phyloP scores from a whole-genome alignment of 1,140 invertebrate species.

The Bombyx mandarina region DNA sequence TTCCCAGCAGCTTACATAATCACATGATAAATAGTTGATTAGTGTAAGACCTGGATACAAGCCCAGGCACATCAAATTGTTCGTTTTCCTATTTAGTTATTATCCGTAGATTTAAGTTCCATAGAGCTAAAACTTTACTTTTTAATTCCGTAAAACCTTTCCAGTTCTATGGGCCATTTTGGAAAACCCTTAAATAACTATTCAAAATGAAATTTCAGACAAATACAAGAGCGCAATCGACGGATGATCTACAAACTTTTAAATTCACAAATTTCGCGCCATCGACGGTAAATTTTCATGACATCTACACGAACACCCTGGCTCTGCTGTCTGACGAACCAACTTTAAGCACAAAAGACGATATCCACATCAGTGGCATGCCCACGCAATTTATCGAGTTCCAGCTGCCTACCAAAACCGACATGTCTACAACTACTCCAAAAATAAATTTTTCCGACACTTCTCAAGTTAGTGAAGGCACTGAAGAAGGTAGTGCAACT shows the following conservation, averaged over 20 bases:
- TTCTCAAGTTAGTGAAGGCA: slow-evolving; percentile 9
- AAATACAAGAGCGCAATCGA: slow-evolving; percentile 13
- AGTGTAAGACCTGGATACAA: too few relatives aligned
- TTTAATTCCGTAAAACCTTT: too few relatives aligned
- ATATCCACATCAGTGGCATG: slow-evolving; percentile 15
- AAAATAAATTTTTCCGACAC: neutral
- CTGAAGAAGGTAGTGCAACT: slow-evolving; percentile 5
- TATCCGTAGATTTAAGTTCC: too few relatives aligned
- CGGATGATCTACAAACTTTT: slow-evolving; percentile 21
- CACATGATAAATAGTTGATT: too few relatives aligned
- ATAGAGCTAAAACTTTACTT: too few relatives aligned
- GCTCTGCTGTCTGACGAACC: slow-evolving; percentile 11
- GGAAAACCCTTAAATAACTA: neutral
- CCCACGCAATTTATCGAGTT: slow-evolving; percentile 23
- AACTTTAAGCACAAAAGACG: slow-evolving; percentile 12
- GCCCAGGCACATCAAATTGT: too few relatives aligned
- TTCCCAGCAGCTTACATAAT: too few relatives aligned
- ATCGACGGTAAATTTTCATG: slow-evolving; percentile 30
- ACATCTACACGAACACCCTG: slow-evolving; percentile 23
- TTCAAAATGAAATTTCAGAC: slow-evolving; percentile 3
- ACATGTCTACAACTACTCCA: slow-evolving; percentile 6
- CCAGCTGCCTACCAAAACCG: slow-evolving; percentile 14
- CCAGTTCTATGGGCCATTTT: too few relatives aligned
- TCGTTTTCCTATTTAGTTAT: too few relatives aligned
- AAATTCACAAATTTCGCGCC: slow-evolving; percentile 12